Base-by-base conservation (phyloP, 2,113 vertebrate species). In the Aegotheles bennettii region DNA sequence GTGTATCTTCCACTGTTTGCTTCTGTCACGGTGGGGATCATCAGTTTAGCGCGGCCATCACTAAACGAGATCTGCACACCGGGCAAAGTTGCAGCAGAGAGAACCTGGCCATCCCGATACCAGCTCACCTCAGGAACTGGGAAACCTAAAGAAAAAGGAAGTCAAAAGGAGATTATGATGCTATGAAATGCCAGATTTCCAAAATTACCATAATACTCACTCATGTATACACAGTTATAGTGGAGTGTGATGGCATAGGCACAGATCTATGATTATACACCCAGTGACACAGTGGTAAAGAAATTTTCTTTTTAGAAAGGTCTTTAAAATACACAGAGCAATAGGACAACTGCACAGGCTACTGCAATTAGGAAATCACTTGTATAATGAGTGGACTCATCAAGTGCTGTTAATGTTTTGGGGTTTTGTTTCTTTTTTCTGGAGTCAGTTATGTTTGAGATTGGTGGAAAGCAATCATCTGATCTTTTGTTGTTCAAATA, bases 81-180 rank as follows among this genome's bases (percentile, higher is more conserved):
- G 92, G 99, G 99, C 96, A 99, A 98, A 96, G 99, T 98, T 89
- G 98, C 98, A 97, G 99, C 92, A 69, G 99, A 99, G 95, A 99
- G 98, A 97, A 98, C 99, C 99, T 99, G 99, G 98, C 99, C 99
- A 99, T 99, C 99, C 98, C 98, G 98, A 97, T 99, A 99, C 99
- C 99, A 99, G 99, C 98, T 99, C 99, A 99, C 99, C 98, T 99
- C 99, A 97, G 99, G 99, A 99, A 99, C 99, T 98, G 99, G 99
- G 95, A 98, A 98, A 98, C 99, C 99, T 99, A 76, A 14, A 82
- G 75, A 7, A 36, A 76, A 91, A 28, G 6, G 26, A 43, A 40
- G 15, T 47, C 14, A 59, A 38, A 63, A 42, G 16, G 69, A 87
- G 53, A 89, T 20, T 16, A 28, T 23, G 28, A 35, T 16, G 25